Evolutionary conservation across 2,113 vertebrate species (phyloP).

Genomic region (Agelaius tricolor): DNA sequence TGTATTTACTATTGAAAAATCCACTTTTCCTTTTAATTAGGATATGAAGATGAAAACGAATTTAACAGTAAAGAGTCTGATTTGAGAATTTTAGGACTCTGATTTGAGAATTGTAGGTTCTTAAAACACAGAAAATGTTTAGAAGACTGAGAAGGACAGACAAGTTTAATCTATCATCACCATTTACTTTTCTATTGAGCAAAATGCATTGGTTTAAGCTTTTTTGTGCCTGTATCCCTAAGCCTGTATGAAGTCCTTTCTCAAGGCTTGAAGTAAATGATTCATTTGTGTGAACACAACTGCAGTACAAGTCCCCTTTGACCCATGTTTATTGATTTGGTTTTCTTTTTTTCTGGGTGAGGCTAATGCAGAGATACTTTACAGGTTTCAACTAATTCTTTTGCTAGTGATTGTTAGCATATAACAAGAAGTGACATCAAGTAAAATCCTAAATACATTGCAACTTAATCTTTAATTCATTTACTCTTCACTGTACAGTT

Average conservation of each 20-base stretch:
- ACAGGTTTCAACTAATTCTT: not conserved
- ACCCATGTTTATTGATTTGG: not conserved
- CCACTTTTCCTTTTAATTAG: not conserved
- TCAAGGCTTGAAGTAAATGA: not conserved
- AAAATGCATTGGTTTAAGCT: not conserved
- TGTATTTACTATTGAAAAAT: not conserved
- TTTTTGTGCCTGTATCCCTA: not conserved
- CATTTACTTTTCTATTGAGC: not conserved
- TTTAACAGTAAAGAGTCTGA: not conserved
- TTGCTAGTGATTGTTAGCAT: not conserved
- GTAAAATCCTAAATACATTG: not conserved
- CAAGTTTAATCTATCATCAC: not conserved
- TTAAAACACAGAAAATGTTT: not conserved
- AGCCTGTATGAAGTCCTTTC: not conserved
- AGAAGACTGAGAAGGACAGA: not conserved
- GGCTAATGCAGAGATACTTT: not conserved
- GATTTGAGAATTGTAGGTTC: not conserved
- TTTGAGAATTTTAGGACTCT: not conserved
- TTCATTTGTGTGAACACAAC: not conserved
- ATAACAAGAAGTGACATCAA: not conserved
- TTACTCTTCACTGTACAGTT: not conserved
- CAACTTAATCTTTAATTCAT: not conserved
- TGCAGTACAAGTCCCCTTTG: not conserved
- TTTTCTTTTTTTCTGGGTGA: not conserved
- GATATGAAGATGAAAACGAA: not conserved